Evolutionary conservation across 37 sponge, comb jelly and placozoan genomes (phyloP).

Genomic region (Corticium candelabrum): DNA sequence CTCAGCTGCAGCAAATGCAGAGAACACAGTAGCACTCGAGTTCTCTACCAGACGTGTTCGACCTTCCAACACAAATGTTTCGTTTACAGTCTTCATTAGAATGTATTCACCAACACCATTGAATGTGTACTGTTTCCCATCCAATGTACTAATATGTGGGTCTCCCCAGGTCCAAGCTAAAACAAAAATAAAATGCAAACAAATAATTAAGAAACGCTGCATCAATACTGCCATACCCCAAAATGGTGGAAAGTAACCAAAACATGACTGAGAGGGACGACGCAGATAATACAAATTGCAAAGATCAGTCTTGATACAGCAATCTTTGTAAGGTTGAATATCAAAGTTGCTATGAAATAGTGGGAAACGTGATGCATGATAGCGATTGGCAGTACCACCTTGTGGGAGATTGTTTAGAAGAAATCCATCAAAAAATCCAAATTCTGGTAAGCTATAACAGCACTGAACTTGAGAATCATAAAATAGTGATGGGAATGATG

Average conservation of each 20-base stretch:
- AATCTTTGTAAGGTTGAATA: background rate
- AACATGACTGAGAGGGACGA: background rate
- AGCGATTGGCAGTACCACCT: background rate
- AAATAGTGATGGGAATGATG: background rate
- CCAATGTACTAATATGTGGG: conserved; percentile 60
- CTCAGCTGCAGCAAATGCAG: conserved; percentile 48
- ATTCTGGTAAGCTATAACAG: background rate
- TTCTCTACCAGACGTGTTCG: no score
- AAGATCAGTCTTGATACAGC: background rate
- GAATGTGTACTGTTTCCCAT: conserved; percentile 48
- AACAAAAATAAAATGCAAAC: no score
- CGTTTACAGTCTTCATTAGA: no score
- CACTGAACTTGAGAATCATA: background rate
- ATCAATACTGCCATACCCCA: no score
- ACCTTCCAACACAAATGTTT: no score
- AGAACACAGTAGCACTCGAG: conserved; percentile 55
- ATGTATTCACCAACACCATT: conserved; percentile 60
- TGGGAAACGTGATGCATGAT: background rate
- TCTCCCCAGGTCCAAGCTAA: conserved; percentile 57
- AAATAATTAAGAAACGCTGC: no score
- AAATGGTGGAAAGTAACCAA: no score
- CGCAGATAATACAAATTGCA: background rate
- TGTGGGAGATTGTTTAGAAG: background rate
- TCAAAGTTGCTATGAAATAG: background rate
- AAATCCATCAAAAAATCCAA: background rate